These are phyloP conservation scores for Pipra filicauda DNA, from an alignment of 2,113 vertebrate genomes.

Conservation along the genomic window DNA sequence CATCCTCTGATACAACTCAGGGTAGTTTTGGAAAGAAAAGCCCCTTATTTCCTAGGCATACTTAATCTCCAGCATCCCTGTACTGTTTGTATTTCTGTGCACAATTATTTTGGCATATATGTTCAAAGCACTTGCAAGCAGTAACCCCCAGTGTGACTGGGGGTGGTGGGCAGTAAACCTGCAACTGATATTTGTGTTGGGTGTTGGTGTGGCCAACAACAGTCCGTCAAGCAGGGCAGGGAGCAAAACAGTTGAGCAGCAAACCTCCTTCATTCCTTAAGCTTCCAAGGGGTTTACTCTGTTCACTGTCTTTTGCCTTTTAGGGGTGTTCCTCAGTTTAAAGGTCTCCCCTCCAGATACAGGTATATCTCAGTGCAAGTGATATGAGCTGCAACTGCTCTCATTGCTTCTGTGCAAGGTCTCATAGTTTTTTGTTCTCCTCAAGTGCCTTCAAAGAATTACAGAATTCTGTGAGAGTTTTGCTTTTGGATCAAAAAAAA, in stretches of 20 bases:
- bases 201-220: neutral
- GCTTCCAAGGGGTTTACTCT: neutral
- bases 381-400: neutral
- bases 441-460: neutral
- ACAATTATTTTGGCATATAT: neutral
- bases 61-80: neutral
- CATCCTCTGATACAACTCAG: rapidly evolving
- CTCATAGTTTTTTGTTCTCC: neutral
- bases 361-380: neutral
- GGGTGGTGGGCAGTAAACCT: neutral
- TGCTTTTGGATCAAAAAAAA: neutral
- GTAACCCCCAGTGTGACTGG: too few relatives aligned
- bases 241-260: neutral
- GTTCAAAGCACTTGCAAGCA: neutral
- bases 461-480: neutral
- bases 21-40: neutral
- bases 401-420: neutral
- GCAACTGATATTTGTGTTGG: neutral
- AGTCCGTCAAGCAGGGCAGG: neutral
- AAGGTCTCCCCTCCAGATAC: neutral
- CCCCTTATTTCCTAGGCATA: neutral
- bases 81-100: neutral
- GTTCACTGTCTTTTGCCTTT: neutral
- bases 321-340: neutral
- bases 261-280: neutral